Evolutionary conservation across 2,888 invertebrate species (phyloP).

Genomic region (Euproctis similis): DNA sequence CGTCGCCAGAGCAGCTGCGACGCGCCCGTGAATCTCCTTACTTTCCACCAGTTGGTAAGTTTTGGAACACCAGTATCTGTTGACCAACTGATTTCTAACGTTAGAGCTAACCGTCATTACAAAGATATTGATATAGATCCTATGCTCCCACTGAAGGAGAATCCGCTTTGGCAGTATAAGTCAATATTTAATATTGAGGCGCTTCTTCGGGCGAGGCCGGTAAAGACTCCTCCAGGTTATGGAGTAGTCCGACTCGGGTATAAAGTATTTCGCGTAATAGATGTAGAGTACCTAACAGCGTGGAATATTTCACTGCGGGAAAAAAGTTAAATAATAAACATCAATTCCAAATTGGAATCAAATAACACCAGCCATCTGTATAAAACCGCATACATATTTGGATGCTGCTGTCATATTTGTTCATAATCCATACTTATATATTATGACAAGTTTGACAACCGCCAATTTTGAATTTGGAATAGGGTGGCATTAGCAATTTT

Average conservation of each 20-base stretch:
- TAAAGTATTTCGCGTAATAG: too few relatives aligned
- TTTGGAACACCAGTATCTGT: not conserved
- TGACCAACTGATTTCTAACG: not conserved
- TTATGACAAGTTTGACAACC: not conserved
- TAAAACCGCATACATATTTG: not conserved
- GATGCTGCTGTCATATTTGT: not conserved
- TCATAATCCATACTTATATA: not conserved
- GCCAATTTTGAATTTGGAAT: too few relatives aligned
- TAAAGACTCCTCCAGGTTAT: too few relatives aligned
- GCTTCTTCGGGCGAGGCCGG: too few relatives aligned
- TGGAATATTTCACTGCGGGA: too few relatives aligned
- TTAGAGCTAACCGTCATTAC: too few relatives aligned
- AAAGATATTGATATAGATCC: not conserved
- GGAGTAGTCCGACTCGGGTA: too few relatives aligned
- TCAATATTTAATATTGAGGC: too few relatives aligned
- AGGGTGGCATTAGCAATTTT: not conserved
- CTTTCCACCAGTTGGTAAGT: slow-evolving; percentile 17
- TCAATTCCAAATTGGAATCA: not conserved
- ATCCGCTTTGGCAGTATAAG: not conserved
- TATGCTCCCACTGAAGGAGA: too few relatives aligned
- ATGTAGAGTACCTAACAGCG: too few relatives aligned
- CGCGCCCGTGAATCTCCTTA: slow-evolving; percentile 6
- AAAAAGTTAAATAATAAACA: too few relatives aligned
- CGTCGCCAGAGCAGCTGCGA: slow-evolving; percentile 1
- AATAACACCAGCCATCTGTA: not conserved